Percentiles rank a stretch among this genome's conserved stretches.
These are phyloP conservation scores for Typhlichthys subterraneus DNA, from an alignment of 2,797 vertebrate genomes.

Conservation along the genomic window DNA sequence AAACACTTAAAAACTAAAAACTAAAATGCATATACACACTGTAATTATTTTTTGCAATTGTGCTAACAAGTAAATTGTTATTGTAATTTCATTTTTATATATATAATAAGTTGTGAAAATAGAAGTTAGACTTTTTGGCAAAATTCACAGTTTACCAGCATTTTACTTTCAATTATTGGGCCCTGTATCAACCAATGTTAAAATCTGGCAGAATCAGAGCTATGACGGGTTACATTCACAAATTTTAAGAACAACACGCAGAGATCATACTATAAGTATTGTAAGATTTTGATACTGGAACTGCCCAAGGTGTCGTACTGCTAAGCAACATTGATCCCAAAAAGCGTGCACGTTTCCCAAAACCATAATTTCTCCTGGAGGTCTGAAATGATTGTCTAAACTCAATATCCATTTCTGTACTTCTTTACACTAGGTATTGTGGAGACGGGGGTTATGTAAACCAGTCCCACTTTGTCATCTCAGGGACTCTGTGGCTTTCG, in stretches of 20 bases:
- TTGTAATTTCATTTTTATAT: conserved; percentile 23
- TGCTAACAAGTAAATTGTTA: conserved; percentile 19
- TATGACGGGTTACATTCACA: background rate
- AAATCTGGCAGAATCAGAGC: conserved; percentile 7
- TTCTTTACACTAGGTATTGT: conserved; percentile 75
- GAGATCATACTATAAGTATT: background rate
- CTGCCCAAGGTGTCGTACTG: background rate
- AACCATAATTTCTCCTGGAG: conserved; percentile 18
- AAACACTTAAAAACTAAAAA: conserved; percentile 3
- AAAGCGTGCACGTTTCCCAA: background rate
- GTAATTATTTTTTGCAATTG: conserved; percentile 19
- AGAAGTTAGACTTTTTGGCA: too few relatives aligned
- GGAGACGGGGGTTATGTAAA: conserved; percentile 76
- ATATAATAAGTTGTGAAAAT: background rate
- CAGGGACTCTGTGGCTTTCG: conserved; percentile 60
- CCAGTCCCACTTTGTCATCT: conserved; percentile 71
- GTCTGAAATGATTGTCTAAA: conserved; percentile 60
- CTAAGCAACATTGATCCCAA: background rate
- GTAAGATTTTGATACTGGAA: background rate
- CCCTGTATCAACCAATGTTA: conserved; percentile 25
- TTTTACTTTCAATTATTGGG: conserved; percentile 12
- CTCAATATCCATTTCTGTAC: conserved; percentile 53
- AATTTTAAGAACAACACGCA: background rate
- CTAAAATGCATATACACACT: background rate
- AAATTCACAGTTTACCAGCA: background rate